Conservation (phyloP, 2,888 invertebrate genomes). For the Phortica magna region DNA sequence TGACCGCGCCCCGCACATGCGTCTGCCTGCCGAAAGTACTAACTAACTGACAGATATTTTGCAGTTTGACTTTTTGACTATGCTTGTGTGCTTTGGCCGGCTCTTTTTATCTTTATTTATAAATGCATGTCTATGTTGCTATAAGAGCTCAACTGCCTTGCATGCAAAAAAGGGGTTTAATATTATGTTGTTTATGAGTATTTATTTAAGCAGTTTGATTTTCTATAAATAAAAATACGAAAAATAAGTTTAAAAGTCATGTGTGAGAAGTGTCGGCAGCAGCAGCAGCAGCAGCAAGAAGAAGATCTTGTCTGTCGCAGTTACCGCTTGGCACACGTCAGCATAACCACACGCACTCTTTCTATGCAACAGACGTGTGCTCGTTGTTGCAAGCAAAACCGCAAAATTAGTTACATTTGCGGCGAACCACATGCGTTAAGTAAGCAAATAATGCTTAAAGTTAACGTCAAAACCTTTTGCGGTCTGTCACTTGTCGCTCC, state of each 20-base stretch:
- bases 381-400: constrained; percentile 65
- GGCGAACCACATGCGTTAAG: constrained; percentile 59
- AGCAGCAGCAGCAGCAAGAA: too few relatives aligned
- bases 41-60: constrained; percentile 32
- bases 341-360: neutral
- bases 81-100: constrained; percentile 5
- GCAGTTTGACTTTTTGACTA: constrained; percentile 56
- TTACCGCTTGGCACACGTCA: neutral
- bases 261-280: too few relatives aligned
- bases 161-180: too few relatives aligned
- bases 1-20: neutral
- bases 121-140: neutral
- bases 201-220: too few relatives aligned
- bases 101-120: neutral
- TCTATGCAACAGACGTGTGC: constrained; percentile 37
- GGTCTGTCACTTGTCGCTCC: constrained; percentile 71
- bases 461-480: constrained; percentile 64
- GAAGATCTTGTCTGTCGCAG: too few relatives aligned
- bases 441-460: constrained; percentile 65
- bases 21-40: neutral
- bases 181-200: too few relatives aligned
- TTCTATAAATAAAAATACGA: too few relatives aligned
- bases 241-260: too few relatives aligned
- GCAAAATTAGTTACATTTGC: constrained; percentile 70
- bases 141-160: too few relatives aligned